Evolutionary conservation across 1,140 invertebrate species (phyloP).

Genomic region (Drosophila sproati): DNA sequence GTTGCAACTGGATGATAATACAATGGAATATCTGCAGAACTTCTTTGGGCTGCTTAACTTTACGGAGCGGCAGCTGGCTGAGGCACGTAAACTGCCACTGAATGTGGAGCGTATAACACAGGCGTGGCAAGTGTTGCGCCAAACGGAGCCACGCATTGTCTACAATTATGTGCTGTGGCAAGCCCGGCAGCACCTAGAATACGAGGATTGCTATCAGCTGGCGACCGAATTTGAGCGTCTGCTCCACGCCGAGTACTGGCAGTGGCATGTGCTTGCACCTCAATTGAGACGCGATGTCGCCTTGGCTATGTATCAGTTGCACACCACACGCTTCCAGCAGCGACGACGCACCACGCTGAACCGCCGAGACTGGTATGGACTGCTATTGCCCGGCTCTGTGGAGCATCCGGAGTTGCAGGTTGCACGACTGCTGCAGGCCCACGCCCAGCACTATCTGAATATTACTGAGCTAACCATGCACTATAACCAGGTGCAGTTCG

Average conservation of each 20-base stretch:
- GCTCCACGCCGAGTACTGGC: constrained; percentile 72
- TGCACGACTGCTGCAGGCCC: constrained; percentile 53
- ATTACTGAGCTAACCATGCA: constrained; percentile 40
- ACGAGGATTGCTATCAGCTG: constrained; percentile 63
- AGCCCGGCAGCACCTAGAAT: constrained; percentile 40
- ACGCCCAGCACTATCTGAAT: constrained; percentile 64
- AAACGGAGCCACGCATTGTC: constrained; percentile 70
- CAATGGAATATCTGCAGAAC: constrained; percentile 58
- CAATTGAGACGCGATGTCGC: constrained; percentile 63
- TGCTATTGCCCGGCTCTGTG: constrained; percentile 51
- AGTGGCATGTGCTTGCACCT: constrained; percentile 62
- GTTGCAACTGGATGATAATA: constrained; percentile 60
- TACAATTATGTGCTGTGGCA: constrained; percentile 77
- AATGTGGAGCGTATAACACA: constrained; percentile 48
- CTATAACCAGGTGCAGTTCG: constrained; percentile 35
- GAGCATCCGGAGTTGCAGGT: constrained; percentile 71
- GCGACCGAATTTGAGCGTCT: constrained; percentile 68
- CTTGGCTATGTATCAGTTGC: constrained; percentile 69
- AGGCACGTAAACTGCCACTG: constrained; percentile 58
- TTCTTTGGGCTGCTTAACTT: constrained; percentile 60
- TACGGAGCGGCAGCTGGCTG: constrained; percentile 47
- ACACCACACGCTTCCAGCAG: constrained; percentile 75
- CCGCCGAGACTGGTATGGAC: constrained; percentile 59
- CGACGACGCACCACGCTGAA: constrained; percentile 44
- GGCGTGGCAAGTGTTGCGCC: constrained; percentile 44